A percentile compares a stretch with the other conserved stretches of the same genome.
phyloP scores from a whole-genome alignment of 2,797 vertebrate genomes.

The Parauchenoglanis ngamensis region DNA sequence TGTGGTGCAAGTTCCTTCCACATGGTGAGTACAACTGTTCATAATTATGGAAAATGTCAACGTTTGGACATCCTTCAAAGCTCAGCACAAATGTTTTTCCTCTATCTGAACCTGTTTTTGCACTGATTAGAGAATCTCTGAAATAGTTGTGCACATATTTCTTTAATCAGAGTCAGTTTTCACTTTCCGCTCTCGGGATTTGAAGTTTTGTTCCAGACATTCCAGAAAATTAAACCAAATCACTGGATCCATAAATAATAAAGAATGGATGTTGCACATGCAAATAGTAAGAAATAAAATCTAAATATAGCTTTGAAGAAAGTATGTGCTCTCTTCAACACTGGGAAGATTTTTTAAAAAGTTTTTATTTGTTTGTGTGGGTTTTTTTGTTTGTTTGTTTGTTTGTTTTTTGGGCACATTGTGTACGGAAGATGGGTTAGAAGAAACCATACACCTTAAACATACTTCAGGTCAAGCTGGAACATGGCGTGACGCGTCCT shows the following conservation, averaged over 20 bases:
- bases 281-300: not conserved
- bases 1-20: conserved; percentile 97
- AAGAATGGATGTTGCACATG: not conserved
- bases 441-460: not conserved
- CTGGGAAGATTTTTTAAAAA: not conserved
- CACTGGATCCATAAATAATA: not conserved
- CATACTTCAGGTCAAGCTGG: not conserved
- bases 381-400: not conserved
- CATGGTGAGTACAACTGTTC: conserved; percentile 82
- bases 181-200: not conserved
- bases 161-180: not conserved
- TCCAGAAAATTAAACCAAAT: not conserved
- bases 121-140: not conserved
- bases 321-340: not conserved
- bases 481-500: not conserved
- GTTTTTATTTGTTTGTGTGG: not conserved
- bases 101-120: not conserved
- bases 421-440: too few species aligned
- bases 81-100: not conserved
- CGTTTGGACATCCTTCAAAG: not conserved
- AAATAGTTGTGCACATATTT: not conserved
- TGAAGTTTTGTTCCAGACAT: not conserved
- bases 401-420: not conserved
- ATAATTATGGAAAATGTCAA: conserved; percentile 5
- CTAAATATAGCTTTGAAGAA: not conserved